phyloP scores from a whole-genome alignment of 1,140 invertebrate genomes.

The Triops longicaudatus region DNA sequence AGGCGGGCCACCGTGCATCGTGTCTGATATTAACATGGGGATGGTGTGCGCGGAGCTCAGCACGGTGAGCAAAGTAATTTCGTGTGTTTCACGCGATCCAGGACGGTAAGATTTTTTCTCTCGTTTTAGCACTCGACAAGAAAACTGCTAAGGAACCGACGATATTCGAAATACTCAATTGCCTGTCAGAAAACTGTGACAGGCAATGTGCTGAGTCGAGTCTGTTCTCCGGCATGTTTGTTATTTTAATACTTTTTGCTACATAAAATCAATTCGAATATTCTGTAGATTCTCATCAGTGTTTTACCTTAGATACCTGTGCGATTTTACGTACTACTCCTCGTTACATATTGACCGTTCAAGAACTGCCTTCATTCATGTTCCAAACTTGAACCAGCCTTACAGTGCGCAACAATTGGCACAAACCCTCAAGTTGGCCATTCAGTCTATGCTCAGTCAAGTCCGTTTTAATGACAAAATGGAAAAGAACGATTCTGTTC shows the following conservation, averaged over 20 bases:
- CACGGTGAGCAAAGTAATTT: conserved; percentile 33
- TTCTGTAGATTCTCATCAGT: too few species aligned
- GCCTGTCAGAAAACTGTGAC: too few species aligned
- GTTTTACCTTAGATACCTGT: conserved; percentile 38
- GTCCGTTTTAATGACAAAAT: conserved; percentile 33
- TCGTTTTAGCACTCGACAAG: neutral
- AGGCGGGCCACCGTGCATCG: conserved; percentile 34
- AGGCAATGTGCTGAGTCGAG: too few species aligned
- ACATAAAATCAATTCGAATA: too few species aligned
- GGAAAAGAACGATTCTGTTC: neutral
- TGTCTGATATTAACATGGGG: conserved; percentile 38
- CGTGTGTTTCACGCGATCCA: conserved; percentile 40
- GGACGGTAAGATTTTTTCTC: conserved; percentile 35
- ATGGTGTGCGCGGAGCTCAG: conserved; percentile 37
- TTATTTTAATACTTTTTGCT: too few species aligned
- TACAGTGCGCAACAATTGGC: conserved; percentile 37
- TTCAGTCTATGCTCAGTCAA: conserved; percentile 28
- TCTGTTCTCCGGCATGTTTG: too few species aligned
- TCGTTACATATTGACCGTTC: conserved; percentile 41
- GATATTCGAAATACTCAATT: too few species aligned
- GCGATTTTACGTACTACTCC: conserved; percentile 46
- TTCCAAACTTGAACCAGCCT: conserved; percentile 42
- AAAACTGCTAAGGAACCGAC: neutral
- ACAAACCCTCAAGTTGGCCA: neutral
- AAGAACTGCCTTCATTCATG: conserved; percentile 46